phyloP scores from a whole-genome alignment of 2,113 vertebrate species.

The Hystrix cristata region DNA sequence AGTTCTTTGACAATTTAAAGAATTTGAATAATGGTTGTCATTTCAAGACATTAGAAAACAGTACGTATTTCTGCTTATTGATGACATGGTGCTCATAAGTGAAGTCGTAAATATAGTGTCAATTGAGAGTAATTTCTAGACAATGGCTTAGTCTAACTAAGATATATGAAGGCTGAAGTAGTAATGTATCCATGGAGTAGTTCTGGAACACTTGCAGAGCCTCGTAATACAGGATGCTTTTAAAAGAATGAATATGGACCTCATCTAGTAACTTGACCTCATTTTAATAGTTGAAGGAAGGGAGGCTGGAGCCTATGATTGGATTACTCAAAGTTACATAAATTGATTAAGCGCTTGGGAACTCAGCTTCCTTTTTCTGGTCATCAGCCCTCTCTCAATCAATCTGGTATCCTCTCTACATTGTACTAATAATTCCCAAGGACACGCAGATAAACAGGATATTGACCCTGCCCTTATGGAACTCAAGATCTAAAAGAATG shows the following conservation, averaged over 20 bases:
- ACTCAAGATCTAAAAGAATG: not conserved
- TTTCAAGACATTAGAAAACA: slow-evolving; percentile 51
- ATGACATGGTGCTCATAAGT: slow-evolving; percentile 20
- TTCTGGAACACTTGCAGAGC: not conserved
- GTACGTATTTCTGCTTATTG: not conserved
- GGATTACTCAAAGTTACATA: not conserved
- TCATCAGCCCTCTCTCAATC: not conserved
- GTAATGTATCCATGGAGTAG: not conserved
- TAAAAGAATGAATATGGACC: not conserved
- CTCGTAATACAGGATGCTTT: not conserved
- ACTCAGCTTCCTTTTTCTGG: slow-evolving; percentile 1
- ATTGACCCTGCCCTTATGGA: not conserved
- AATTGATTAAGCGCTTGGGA: not conserved
- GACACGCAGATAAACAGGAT: slow-evolving; percentile 30
- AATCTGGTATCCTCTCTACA: not conserved
- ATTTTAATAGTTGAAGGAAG: not conserved
- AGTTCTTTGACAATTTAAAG: not conserved
- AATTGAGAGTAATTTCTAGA: slow-evolving; percentile 1
- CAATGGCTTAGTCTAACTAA: not conserved
- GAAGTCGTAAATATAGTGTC: not conserved
- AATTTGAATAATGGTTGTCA: not conserved
- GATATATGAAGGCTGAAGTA: not conserved
- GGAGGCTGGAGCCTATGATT: not conserved
- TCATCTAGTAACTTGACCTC: not conserved
- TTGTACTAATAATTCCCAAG: not conserved